Evolutionary conservation across 2,797 vertebrate genomes (phyloP), one percentile per base, ranked within the genome.

Genomic region (Sebastes diploproa): DNA sequence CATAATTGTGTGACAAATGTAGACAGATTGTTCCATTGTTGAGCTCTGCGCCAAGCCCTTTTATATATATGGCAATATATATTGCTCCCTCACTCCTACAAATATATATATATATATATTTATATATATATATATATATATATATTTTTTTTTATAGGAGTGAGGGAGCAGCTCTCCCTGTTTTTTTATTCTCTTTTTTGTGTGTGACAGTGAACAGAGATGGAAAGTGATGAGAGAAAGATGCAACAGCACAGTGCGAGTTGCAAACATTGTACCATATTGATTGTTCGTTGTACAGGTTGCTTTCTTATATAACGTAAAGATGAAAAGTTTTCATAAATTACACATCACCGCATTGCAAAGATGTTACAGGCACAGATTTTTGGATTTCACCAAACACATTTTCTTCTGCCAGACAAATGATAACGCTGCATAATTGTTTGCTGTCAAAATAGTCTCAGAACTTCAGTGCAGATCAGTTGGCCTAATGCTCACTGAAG

Each of bases 1-100:
- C 65, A 85, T 88, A 83, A 91, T 85, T 80, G 77, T 85, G 69
- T 87, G 83, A 91, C 83, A 93, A 89, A 90, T 87, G 80, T 54
- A 88, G 83, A 81, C 77, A 86, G 70, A 80, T 81, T 87, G 72
- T 88, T 91, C 76, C 82, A 82, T 87, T 92, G 89, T 70, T 75
- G 77, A 82, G 80, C 78, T 86, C 36, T 77, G 70, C 50, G 55
- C 32, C 55, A 22, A 14, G 52, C 5, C 38, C 60, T 76, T 71
- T 54, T 54, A n/a, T 20, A 52, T 42, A 46, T 52, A 20, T 52
- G 23, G 23, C 23, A 23, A 23, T 23, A 23, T 23, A 23, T 23
- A 23, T 23, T 23, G 23, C 23, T 23, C 23, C 23, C 23, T 23
- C 23, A 23, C 23, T 23, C 23, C 23, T 23, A 23, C 23, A 23